phyloP scores from a whole-genome alignment of 2,797 vertebrate species.

The Aselliscus stoliczkanus region DNA sequence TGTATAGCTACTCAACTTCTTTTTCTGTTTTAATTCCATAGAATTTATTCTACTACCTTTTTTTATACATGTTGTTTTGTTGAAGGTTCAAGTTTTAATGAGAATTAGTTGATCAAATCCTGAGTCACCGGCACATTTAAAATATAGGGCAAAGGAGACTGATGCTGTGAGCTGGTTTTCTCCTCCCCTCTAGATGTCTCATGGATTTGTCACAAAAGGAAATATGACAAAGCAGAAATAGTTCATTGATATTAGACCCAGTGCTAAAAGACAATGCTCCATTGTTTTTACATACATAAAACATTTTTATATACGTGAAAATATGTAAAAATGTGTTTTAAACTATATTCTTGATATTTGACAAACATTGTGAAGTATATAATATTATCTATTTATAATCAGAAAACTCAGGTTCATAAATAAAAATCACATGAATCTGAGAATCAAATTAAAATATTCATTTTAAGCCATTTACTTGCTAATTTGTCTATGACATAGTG shows the following conservation, averaged over 20 bases:
- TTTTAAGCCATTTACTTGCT: not conserved
- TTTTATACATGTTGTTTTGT: not conserved
- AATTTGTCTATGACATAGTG: not conserved
- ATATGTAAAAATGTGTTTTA: not conserved
- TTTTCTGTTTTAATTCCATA: not conserved
- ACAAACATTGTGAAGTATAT: not conserved
- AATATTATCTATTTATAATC: not conserved
- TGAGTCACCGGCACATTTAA: not conserved
- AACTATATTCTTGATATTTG: not conserved
- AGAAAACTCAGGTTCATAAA: conserved; percentile 18
- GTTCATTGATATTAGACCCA: not conserved
- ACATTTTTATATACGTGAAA: not conserved
- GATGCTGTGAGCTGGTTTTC: not conserved
- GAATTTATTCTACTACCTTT: not conserved
- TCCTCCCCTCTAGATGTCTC: not conserved
- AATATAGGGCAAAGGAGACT: not conserved
- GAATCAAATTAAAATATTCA: not conserved
- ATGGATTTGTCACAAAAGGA: not conserved
- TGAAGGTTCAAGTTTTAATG: not conserved
- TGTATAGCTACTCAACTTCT: not conserved
- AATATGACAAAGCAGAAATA: not conserved
- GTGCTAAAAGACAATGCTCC: not conserved
- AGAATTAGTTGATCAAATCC: not conserved
- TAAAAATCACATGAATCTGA: not conserved
- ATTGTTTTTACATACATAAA: not conserved